Conservation (phyloP, 2,888 invertebrate species). For the Trichogramma dendrolimi region DNA sequence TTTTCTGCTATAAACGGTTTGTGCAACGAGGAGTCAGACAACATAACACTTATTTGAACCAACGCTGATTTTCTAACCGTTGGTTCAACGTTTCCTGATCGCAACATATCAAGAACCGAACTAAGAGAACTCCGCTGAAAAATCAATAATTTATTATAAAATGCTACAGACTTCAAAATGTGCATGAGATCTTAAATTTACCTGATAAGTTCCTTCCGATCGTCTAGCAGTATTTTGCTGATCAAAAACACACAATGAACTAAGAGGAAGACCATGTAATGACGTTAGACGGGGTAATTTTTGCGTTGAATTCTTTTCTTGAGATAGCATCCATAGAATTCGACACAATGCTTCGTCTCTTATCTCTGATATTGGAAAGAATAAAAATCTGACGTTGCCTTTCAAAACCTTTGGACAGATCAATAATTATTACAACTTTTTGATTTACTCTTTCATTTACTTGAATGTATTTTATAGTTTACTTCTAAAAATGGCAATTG, state of each 20-base stretch:
- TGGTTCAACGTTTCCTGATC: slow-evolving; percentile 56
- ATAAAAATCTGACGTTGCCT: slow-evolving; percentile 55
- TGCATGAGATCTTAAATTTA: slow-evolving; percentile 22
- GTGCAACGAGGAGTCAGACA: slow-evolving; percentile 62
- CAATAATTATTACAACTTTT: slow-evolving; percentile 1
- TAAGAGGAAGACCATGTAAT: slow-evolving; percentile 53
- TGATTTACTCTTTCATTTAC: background rate
- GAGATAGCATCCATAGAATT: slow-evolving; percentile 55
- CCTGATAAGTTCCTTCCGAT: slow-evolving; percentile 46
- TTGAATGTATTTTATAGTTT: slow-evolving; percentile 19
- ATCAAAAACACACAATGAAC: slow-evolving; percentile 51
- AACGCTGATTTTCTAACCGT: slow-evolving; percentile 65
- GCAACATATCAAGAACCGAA: slow-evolving; percentile 44
- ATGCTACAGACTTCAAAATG: slow-evolving; percentile 1
- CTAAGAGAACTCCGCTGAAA: slow-evolving; percentile 54
- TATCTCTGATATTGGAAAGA: slow-evolving; percentile 47
- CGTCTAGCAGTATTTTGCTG: slow-evolving; percentile 36
- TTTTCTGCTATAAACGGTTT: slow-evolving; percentile 58
- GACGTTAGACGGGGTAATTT: slow-evolving; percentile 55
- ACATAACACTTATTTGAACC: slow-evolving; percentile 65
- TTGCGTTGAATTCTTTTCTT: slow-evolving; percentile 50
- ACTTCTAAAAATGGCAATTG: slow-evolving; percentile 58
- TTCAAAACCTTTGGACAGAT: slow-evolving; percentile 48
- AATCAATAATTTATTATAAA: background rate
- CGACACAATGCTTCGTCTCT: slow-evolving; percentile 56